Percentiles rank a stretch among this genome's conserved stretches.
Evolutionary conservation across 2,113 vertebrate genomes (phyloP).

Genomic region (Lophotis ruficrista): DNA sequence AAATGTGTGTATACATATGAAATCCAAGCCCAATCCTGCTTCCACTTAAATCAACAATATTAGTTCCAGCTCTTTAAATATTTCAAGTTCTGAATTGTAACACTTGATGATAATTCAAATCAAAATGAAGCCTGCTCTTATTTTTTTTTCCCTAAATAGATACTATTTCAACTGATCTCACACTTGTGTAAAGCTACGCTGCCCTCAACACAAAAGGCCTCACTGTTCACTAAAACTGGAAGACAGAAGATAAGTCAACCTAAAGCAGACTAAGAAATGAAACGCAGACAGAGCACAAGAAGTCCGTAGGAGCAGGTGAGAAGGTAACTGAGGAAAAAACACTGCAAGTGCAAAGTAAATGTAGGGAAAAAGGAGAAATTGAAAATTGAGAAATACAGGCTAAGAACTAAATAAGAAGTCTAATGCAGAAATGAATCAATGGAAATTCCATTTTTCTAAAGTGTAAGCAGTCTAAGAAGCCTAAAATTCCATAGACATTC

Average conservation of each 20-base stretch:
- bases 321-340: neutral
- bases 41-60: neutral
- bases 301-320: neutral
- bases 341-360: neutral
- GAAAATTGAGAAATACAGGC: neutral
- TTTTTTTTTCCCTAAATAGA: neutral
- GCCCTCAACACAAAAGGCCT: neutral
- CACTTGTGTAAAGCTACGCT: neutral
- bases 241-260: neutral
- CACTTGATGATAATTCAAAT: neutral
- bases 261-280: neutral
- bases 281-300: neutral
- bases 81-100: neutral
- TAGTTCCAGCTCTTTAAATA: neutral
- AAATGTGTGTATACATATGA: neutral
- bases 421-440: neutral
- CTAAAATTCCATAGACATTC: neutral
- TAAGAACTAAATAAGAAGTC: neutral
- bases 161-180: neutral
- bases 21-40: constrained; percentile 4
- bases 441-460: neutral
- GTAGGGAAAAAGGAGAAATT: neutral
- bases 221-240: neutral
- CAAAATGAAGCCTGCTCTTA: neutral
- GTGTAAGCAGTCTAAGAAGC: neutral